Conservation (phyloP, 2,113 vertebrate species). For the Channa maculata region DNA sequence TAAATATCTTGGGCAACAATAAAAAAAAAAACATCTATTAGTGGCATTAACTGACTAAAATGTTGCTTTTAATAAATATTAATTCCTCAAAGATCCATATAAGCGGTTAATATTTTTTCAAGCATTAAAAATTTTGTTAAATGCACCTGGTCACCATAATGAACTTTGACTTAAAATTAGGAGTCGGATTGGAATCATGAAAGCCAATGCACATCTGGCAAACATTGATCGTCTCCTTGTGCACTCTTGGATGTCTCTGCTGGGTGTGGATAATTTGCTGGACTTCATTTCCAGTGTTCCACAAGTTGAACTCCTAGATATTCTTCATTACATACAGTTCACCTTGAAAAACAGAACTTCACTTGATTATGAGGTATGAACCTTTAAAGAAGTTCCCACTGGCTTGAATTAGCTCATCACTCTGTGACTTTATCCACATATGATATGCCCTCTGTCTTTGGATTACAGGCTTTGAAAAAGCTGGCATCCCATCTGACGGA, state of each 20-base stretch:
- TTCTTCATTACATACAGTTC: conserved; percentile 69
- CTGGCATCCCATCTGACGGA: neutral
- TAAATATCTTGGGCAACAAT: neutral
- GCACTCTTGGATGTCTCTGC: conserved; percentile 83
- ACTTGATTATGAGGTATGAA: neutral
- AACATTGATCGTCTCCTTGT: conserved; percentile 68
- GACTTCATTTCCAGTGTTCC: conserved; percentile 44
- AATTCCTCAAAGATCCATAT: no score
- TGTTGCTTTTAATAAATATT: no score
- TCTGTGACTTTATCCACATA: neutral
- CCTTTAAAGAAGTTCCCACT: neutral
- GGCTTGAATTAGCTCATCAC: neutral
- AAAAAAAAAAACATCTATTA: no score
- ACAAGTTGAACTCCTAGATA: conserved; percentile 52
- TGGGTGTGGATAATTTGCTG: conserved; percentile 59
- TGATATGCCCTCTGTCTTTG: neutral
- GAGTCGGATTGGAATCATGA: conserved; percentile 58
- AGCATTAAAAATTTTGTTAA: neutral
- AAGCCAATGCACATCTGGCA: conserved; percentile 64
- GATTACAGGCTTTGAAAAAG: conserved; percentile 9
- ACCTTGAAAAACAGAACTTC: fast-evolving
- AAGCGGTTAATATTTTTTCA: no score
- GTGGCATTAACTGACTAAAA: no score
- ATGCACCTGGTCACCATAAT: neutral
- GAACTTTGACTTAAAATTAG: neutral